Base-by-base conservation (phyloP, 2,888 invertebrate species). In the Ditylenchus weischeri region DNA sequence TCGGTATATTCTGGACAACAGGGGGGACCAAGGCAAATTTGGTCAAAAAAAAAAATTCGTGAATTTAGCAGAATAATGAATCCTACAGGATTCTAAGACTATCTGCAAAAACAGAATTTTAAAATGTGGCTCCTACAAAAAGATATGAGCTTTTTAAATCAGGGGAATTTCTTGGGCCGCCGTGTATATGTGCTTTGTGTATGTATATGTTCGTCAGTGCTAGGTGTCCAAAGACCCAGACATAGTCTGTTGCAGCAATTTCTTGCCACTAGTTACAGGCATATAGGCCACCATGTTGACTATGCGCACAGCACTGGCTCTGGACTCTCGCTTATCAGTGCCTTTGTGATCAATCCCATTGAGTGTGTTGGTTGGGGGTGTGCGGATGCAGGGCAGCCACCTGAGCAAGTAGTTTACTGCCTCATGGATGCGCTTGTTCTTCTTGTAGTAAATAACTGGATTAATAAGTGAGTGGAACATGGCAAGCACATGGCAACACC, bases 391-490 rank as follows among this genome's bases (percentile, higher is more conserved):
- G 5, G 75, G 75, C 50, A 75, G 54, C 54, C 59, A 93, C 79
- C 90, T 90, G 86, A 93, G 93, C 84, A 92, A 90, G 84, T 91
- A 90, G 82, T 90, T 90, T 85, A 94, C 93, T 11, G 94, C 94
- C 77, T 91, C 88, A 59, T 93, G 89, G 85, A 94, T 94, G 84
- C 93, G 69, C 11, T 73, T 71, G 64, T 79, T 83, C 57, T 76
- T 73, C 47, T 70, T 65, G 68, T 76, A 79, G 68, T 83, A 83
- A 61, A 82, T 73, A 35, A 80, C 71, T 15, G 82, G 82, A 57
- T 83, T 83, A 61, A 82, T 80, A 47, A 76, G 74, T 11, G 79
- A 79, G 59, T 83, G 80, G 18, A 75, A 73, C 82, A 82, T 82
- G 43, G 82, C 82, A n/a, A 79, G 66, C 2, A 79, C 77, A 62